Percentiles rank a stretch among this genome's conserved stretches.
phyloP scores from a whole-genome alignment of 2,888 invertebrate species.

The Drosophila histrio region DNA sequence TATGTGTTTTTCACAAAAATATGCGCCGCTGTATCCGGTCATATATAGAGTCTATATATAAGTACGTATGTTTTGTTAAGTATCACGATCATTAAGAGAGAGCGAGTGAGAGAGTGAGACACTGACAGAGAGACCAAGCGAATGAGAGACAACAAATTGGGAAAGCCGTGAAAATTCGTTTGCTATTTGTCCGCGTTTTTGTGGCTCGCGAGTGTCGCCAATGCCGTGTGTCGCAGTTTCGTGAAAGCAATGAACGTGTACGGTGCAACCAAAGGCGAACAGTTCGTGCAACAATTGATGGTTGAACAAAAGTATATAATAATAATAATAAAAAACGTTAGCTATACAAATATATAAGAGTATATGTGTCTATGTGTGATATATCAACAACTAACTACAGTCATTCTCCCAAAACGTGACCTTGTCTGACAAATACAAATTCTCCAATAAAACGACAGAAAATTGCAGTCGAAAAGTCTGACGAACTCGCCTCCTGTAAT shows the following conservation, averaged over 20 bases:
- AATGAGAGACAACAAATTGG: constrained; percentile 14
- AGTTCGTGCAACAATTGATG: constrained; percentile 63
- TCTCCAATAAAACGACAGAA: not conserved
- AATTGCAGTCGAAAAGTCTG: constrained; percentile 12
- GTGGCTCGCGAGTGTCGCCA: constrained; percentile 46
- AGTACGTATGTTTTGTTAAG: constrained; percentile 43
- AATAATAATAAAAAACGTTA: constrained; percentile 2
- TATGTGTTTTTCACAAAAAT: constrained; percentile 63
- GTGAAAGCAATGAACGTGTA: constrained; percentile 74
- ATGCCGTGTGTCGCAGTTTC: constrained; percentile 60
- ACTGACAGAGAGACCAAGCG: constrained; percentile 2
- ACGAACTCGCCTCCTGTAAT: constrained; percentile 31
- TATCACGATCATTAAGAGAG: constrained; percentile 52
- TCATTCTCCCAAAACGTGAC: constrained; percentile 49
- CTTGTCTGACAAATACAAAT: constrained; percentile 48
- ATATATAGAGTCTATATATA: constrained; percentile 33
- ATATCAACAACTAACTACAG: constrained; percentile 22
- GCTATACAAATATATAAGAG: constrained; percentile 21
- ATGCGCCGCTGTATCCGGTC: constrained; percentile 67
- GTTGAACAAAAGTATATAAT: constrained; percentile 49
- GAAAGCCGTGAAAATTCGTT: constrained; percentile 57
- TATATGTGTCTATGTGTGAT: constrained; percentile 10
- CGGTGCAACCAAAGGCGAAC: constrained; percentile 64
- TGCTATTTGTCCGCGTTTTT: constrained; percentile 54
- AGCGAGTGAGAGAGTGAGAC: not conserved